Base-by-base conservation (phyloP, 2,797 vertebrate genomes). In the Anabacerthia variegaticeps region DNA sequence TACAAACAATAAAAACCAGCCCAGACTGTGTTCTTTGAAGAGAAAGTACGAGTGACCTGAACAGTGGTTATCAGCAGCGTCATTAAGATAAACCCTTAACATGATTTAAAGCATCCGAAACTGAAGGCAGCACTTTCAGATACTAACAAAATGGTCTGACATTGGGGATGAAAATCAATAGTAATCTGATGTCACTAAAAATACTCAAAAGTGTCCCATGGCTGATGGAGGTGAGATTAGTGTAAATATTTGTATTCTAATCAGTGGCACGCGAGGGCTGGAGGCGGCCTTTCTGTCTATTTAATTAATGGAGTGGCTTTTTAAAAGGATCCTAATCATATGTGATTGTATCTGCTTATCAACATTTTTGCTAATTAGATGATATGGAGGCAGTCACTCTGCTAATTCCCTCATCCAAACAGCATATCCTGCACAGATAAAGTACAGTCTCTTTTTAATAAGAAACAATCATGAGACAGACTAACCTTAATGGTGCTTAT, bases 251-350 rank as follows among this genome's bases (percentile, higher is more conserved):
- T 97, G 97, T 97, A 98, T 97, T 98, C 98, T 97, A 96, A 97
- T 97, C 97, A 96, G 97, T 97, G 96, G 97, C 97, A 97, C 92
- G 95, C 88, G 97, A 97, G 96, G 96, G 91, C 97, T 97, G 96
- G 95, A 98, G 97, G 98, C 97, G 95, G 97, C 97, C 98, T 97
- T 97, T 98, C 97, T 98, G 98, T 98, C 98, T 98, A 97, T 96
- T 97, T 98, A 98, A 98, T 98, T 98, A 98, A 98, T 98, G 98
- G 98, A 98, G 98, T 98, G 97, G 98, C 97, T 98, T 98, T 98
- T 98, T 97, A 98, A 98, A 98, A 98, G 98, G 98, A 98, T 98
- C 98, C 98, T 98, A 98, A 98, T 98, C 98, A 98, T 97, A 97
- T 97, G 96, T 91, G 97, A 98, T 98, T 97, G 97, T 98, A 98